A percentile compares a stretch with the other conserved stretches of the same genome.
Conservation (phyloP, 1,140 invertebrate species). For the Zaprionus africanus region DNA sequence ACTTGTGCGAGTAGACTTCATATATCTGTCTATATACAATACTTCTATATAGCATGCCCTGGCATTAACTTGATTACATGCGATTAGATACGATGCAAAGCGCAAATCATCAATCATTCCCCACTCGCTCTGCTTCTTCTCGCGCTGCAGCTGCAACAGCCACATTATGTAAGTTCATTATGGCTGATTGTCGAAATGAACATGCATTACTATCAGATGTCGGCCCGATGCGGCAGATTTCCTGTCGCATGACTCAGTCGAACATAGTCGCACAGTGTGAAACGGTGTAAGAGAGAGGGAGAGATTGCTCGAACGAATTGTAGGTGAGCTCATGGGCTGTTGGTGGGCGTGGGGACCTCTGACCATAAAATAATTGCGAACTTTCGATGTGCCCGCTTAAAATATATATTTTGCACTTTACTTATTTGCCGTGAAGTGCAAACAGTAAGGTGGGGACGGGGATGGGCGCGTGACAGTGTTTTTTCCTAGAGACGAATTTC, state of each 20-base stretch:
- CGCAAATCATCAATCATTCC: conserved; percentile 60
- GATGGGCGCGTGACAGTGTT: neutral
- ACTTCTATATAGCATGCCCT: conserved; percentile 44
- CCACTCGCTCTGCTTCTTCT: conserved; percentile 4
- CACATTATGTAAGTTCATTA: conserved; percentile 41
- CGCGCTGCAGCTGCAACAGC: conserved; percentile 13
- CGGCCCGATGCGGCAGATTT: conserved; percentile 4
- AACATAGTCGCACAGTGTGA: neutral
- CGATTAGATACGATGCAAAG: conserved; percentile 51
- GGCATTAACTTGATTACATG: conserved; percentile 58
- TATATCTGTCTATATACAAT: neutral
- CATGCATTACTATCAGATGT: conserved; percentile 23
- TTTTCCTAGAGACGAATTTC: conserved; percentile 4
- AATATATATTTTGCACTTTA: conserved; percentile 4
- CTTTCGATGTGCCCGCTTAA: neutral
- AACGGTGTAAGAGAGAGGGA: neutral
- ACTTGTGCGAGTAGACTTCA: neutral
- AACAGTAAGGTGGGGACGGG: conserved; percentile 1
- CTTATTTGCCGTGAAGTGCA: neutral
- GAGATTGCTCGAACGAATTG: neutral
- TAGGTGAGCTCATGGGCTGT: conserved; percentile 24
- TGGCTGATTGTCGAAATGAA: conserved; percentile 40
- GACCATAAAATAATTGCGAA: conserved; percentile 26
- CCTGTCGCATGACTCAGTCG: conserved; percentile 35
- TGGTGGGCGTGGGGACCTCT: neutral